A percentile compares a stretch with the other conserved stretches of the same genome.
Conservation (phyloP, 2,797 vertebrate species). For the Lateolabrax maculatus region DNA sequence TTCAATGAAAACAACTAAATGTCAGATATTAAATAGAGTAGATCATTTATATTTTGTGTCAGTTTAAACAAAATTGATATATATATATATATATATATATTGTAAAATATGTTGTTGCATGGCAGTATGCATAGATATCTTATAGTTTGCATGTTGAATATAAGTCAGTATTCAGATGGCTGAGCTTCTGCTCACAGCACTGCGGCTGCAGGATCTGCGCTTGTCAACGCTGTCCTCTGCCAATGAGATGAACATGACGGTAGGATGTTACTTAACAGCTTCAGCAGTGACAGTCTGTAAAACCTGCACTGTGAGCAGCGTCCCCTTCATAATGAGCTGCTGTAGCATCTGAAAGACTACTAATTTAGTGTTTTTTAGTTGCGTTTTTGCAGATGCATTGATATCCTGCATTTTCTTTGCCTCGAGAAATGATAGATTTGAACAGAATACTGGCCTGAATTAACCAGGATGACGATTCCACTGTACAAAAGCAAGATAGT, state of each 20-base stretch:
- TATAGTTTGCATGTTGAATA: not conserved
- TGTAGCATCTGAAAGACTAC: slow-evolving; percentile 4
- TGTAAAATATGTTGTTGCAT: not conserved
- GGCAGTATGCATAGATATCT: not conserved
- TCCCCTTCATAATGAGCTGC: not conserved
- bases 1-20: slow-evolving; percentile 21
- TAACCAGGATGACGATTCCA: not conserved
- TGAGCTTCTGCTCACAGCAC: slow-evolving; percentile 14
- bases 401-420: not conserved
- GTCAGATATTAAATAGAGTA: not conserved
- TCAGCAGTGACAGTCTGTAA: slow-evolving; percentile 17
- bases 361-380: not conserved
- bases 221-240: slow-evolving; percentile 14
- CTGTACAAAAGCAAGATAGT: not conserved
- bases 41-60: not conserved
- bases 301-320: slow-evolving; percentile 1
- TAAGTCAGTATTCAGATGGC: slow-evolving; percentile 13
- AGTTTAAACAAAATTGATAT: not conserved
- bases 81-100: not conserved
- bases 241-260: slow-evolving; percentile 9
- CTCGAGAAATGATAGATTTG: not conserved
- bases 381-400: no score
- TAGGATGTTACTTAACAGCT: slow-evolving; percentile 26
- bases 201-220: slow-evolving; percentile 34
- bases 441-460: not conserved